Base-by-base conservation (phyloP, 2,888 invertebrate genomes). In the Aproaerema taeniolella region DNA sequence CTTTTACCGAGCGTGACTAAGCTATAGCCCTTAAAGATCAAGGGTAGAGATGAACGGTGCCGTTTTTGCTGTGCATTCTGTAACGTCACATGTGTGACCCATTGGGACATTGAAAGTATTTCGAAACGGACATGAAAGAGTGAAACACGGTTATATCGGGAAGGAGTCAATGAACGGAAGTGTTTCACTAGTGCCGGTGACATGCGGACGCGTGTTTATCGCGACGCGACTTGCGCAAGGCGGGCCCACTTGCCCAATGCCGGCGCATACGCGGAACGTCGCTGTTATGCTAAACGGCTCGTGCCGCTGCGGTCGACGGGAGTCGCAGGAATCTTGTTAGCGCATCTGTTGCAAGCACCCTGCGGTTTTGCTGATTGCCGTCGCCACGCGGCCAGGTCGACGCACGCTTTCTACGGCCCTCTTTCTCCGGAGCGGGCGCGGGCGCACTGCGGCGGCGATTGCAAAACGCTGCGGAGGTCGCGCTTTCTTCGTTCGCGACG, bases 101-200 rank as follows among this genome's bases (percentile, higher is more conserved):
- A 61, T 63, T 61, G 58, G 57, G n/a, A n/a, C 31, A 17, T 62
- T 69, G 61, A 70, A 72, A 68, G 63, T 67, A 64, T 83, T 79
- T 77, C 80, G 75, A 80, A 74, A 85, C 62, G 59, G 51, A 56
- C 55, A 56, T 49, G 51, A 37, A n/a, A 17, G 20, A 54, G 65
- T 51, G 65, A 64, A 69, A 67, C 68, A 58, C 63, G 61, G 71
- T 77, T 81, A 80, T 79, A 82, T 83, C 74, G 78, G 80, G 77
- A 76, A 78, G 74, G 79, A 85, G 86, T 86, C 86, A 85, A 85
- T 74, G 85, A 85, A 85, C 86, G 86, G 83, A 85, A 85, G 82
- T 82, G 67, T 82, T 85, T 82, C 78, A 81, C 77, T 70, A 72
- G 74, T 68, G 55, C 42, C 60, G 62, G 81, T 80, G 83, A 82